Percentiles rank a stretch among this genome's conserved stretches.
Evolutionary conservation across 2,888 invertebrate species (phyloP).

Genomic region (Drosophila incognita): DNA sequence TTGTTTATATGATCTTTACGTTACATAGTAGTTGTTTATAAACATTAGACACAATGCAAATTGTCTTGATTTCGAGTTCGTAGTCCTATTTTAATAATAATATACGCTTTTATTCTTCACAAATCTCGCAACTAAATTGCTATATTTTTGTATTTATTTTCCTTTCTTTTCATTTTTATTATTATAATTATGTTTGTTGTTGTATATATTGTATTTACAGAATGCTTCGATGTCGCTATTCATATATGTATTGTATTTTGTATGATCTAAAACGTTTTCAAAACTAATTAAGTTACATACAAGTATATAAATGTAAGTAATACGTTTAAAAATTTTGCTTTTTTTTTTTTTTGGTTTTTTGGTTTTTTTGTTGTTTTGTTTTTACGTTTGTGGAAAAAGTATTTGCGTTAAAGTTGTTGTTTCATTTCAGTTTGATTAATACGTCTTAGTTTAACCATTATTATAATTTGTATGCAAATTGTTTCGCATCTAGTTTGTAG

Average conservation of each 20-base stretch:
- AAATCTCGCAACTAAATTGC: constrained; percentile 50
- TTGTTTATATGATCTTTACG: constrained; percentile 20
- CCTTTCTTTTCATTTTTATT: constrained; percentile 27
- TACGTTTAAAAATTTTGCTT: constrained; percentile 77
- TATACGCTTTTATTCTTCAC: constrained; percentile 18
- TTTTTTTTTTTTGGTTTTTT: constrained; percentile 21
- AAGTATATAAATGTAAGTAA: constrained; percentile 70
- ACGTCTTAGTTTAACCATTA: constrained; percentile 71
- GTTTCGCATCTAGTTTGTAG: constrained; percentile 42
- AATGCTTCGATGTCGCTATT: constrained; percentile 80
- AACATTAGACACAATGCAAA: constrained; percentile 49
- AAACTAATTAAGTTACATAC: constrained; percentile 77
- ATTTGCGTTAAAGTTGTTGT: constrained; percentile 57
- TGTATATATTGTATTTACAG: constrained; percentile 70
- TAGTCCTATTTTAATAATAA: constrained; percentile 36
- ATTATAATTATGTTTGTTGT: constrained; percentile 30
- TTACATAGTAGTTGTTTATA: constrained; percentile 36
- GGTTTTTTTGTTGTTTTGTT: constrained; percentile 8
- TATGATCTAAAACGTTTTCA: constrained; percentile 80
- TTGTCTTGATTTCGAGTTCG: constrained; percentile 54
- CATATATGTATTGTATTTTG: constrained; percentile 48
- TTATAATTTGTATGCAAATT: constrained; percentile 70
- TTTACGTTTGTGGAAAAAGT: constrained; percentile 70
- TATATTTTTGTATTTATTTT: constrained; percentile 24
- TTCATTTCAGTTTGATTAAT: constrained; percentile 72